These are phyloP conservation scores for Drosophila gunungcola DNA, from an alignment of 1,140 invertebrate species.

Conservation along the genomic window DNA sequence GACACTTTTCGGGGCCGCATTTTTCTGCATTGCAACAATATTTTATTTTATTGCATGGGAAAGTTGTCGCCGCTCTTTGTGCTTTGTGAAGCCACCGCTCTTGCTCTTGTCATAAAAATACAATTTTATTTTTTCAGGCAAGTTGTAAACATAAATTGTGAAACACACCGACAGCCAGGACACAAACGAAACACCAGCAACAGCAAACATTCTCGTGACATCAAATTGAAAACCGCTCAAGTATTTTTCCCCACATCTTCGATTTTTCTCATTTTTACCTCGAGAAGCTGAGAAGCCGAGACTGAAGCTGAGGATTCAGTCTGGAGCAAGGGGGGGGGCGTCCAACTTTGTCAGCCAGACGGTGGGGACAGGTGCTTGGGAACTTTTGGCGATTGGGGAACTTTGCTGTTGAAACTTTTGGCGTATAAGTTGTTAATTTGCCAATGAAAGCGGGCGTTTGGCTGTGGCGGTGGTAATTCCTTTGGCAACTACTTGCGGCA, in stretches of 20 bases:
- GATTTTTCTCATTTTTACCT: slow-evolving; percentile 21
- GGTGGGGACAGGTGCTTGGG: slow-evolving; percentile 63
- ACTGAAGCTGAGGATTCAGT: background rate
- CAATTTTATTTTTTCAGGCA: slow-evolving; percentile 69
- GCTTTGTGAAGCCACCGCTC: background rate
- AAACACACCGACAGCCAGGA: slow-evolving; percentile 15
- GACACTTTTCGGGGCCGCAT: slow-evolving; percentile 61
- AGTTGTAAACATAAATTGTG: slow-evolving; percentile 76
- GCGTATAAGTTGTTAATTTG: slow-evolving; percentile 81
- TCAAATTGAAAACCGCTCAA: slow-evolving; percentile 76
- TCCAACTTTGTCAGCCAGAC: slow-evolving; percentile 63
- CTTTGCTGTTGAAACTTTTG: slow-evolving; percentile 69
- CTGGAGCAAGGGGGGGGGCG: background rate
- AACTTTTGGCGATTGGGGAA: slow-evolving; percentile 53
- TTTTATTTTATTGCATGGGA: slow-evolving; percentile 75
- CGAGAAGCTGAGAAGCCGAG: background rate
- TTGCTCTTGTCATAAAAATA: slow-evolving; percentile 74
- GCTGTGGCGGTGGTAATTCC: slow-evolving; percentile 52
- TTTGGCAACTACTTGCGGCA: slow-evolving; percentile 23
- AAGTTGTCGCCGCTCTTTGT: slow-evolving; percentile 36
- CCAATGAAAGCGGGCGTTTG: slow-evolving; percentile 74
- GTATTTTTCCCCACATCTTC: slow-evolving; percentile 31
- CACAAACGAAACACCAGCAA: slow-evolving; percentile 29
- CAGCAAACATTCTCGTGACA: slow-evolving; percentile 35
- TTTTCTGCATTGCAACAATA: slow-evolving; percentile 68